A percentile compares a stretch with the other conserved stretches of the same genome.
Conservation (phyloP, 2,888 invertebrate species). For the Drosophila sordidapex region DNA sequence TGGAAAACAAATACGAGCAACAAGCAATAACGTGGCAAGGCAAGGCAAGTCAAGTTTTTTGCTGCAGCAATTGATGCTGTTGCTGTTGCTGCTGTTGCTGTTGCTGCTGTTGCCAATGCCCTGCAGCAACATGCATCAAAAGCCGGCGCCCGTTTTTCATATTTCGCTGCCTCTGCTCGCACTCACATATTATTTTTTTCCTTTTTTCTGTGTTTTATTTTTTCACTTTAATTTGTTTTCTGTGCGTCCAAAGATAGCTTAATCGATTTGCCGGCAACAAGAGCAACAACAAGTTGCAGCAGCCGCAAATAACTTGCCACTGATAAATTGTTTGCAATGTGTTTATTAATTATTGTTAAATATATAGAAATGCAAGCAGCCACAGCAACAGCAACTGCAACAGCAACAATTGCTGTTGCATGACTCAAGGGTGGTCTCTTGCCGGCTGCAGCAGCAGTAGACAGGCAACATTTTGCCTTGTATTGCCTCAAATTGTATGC, state of each 20-base stretch:
- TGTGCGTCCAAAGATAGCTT: conserved; percentile 74
- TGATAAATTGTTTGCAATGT: conserved; percentile 82
- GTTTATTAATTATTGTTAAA: conserved; percentile 76
- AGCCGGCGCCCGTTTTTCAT: conserved; percentile 77
- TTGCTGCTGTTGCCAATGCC: conserved; percentile 43
- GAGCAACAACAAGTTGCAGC: conserved; percentile 34
- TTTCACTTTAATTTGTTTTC: conserved; percentile 70
- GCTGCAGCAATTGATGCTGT: conserved; percentile 33
- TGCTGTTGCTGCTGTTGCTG: conserved; percentile 25
- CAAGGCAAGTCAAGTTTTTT: conserved; percentile 52
- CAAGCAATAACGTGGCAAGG: conserved; percentile 25
- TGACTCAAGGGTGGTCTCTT: conserved; percentile 81
- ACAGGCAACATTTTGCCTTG: conserved; percentile 37
- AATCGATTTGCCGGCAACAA: conserved; percentile 78
- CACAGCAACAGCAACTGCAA: conserved; percentile 35
- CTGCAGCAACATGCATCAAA: conserved; percentile 76
- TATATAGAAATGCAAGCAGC: conserved; percentile 65
- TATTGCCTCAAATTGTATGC: conserved; percentile 51
- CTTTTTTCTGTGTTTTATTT: conserved; percentile 16
- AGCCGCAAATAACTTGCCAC: conserved; percentile 50
- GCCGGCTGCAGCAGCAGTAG: conserved; percentile 47
- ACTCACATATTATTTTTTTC: conserved; percentile 61
- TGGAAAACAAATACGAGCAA: conserved; percentile 63
- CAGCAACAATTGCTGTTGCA: conserved; percentile 52
- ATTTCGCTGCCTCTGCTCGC: conserved; percentile 48